Percentiles rank a stretch among this genome's conserved stretches.
These are phyloP conservation scores for Agrypnus murinus DNA, from an alignment of 2,888 invertebrate genomes.

Conservation along the genomic window DNA sequence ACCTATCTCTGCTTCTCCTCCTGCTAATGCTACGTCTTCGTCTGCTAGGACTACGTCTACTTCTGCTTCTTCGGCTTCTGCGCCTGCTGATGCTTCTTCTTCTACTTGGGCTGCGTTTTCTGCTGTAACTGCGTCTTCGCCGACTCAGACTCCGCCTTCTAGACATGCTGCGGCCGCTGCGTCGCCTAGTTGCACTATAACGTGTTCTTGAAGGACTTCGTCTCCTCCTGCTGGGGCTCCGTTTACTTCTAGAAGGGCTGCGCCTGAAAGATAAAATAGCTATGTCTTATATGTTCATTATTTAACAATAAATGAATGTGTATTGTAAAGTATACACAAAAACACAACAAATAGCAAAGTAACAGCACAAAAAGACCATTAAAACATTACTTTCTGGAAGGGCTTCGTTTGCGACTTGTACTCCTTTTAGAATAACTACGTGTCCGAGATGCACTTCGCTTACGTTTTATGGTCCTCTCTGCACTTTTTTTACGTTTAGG, in stretches of 20 bases:
- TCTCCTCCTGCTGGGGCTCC: conserved; percentile 64
- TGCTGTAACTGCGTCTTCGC: conserved; percentile 62
- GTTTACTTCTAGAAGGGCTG: conserved; percentile 66
- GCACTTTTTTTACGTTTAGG: conserved; percentile 67
- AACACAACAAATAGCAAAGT: no score
- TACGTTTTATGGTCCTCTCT: conserved; percentile 72
- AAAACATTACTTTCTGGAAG: conserved; percentile 64
- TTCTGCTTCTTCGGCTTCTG: conserved; percentile 63
- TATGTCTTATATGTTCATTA: no score
- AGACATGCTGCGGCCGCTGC: conserved; percentile 65
- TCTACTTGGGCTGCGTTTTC: conserved; percentile 63
- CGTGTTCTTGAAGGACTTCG: conserved; percentile 63
- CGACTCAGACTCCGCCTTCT: conserved; percentile 65
- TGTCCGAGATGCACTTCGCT: conserved; percentile 67
- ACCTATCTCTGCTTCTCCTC: conserved; percentile 65
- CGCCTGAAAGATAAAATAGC: no score
- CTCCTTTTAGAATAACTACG: conserved; percentile 61
- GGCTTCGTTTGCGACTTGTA: conserved; percentile 67
- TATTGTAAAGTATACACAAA: no score
- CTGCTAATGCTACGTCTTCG: conserved; percentile 70
- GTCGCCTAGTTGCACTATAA: conserved; percentile 60
- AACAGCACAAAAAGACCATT: conserved; percentile 9
- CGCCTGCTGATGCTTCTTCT: conserved; percentile 64
- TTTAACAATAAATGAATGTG: no score
- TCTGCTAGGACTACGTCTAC: conserved; percentile 60